Percentiles rank a stretch among this genome's conserved stretches.
These are phyloP conservation scores for Megaceryle alcyon DNA, from an alignment of 2,797 vertebrate genomes.

Conservation along the genomic window DNA sequence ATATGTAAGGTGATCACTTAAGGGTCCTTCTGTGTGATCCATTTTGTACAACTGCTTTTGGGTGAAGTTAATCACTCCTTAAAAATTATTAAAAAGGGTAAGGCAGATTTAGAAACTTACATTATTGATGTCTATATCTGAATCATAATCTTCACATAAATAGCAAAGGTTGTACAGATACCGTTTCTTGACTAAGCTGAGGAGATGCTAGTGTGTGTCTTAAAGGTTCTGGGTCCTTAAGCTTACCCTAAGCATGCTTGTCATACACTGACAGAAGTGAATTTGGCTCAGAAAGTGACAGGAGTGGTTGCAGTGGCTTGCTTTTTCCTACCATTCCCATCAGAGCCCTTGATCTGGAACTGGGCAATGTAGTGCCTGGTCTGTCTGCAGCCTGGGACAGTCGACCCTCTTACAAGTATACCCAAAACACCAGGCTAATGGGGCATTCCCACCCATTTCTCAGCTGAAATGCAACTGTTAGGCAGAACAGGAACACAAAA, in stretches of 20 bases:
- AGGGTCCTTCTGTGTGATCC: background rate
- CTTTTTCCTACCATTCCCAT: rapidly evolving
- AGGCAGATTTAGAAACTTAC: background rate
- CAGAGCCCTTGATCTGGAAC: background rate
- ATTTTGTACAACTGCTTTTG: background rate
- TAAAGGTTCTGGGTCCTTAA: background rate
- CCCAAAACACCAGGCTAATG: rapidly evolving
- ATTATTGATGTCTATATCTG: background rate
- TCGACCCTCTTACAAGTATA: background rate
- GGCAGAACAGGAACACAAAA: background rate
- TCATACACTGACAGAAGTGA: background rate
- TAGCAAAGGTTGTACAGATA: background rate
- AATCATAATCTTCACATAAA: background rate
- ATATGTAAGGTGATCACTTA: background rate
- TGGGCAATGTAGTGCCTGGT: background rate
- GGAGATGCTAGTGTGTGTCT: background rate
- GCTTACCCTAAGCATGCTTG: background rate
- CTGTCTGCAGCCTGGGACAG: background rate
- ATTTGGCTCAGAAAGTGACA: background rate
- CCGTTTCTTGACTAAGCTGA: background rate
- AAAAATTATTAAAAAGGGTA: background rate
- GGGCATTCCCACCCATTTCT: background rate
- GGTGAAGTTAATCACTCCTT: background rate
- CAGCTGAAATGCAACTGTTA: rapidly evolving
- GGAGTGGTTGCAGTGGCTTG: background rate